A percentile compares a stretch with the other conserved stretches of the same genome.
phyloP scores from a whole-genome alignment of 2,797 vertebrate genomes.

The Emydoidea blandingii region DNA sequence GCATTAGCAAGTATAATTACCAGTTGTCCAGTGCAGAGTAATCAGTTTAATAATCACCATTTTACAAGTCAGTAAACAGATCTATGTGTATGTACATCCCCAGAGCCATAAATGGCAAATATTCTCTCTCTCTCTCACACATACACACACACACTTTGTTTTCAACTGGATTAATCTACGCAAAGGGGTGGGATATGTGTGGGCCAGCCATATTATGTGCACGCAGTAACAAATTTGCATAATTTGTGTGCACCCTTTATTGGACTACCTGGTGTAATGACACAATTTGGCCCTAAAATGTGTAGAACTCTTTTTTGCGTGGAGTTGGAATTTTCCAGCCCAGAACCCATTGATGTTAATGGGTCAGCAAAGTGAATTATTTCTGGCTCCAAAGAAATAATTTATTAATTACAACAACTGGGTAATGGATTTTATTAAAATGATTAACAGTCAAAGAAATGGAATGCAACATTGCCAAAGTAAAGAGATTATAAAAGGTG shows the following conservation, averaged over 20 bases:
- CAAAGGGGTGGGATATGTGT: not conserved
- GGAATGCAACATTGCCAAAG: not conserved
- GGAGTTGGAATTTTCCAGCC: not conserved
- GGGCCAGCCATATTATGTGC: not conserved
- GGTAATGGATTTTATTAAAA: not conserved
- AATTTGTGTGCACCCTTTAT: not conserved
- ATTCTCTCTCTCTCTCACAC: not conserved
- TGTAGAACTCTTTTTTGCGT: not conserved
- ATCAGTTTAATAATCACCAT: not conserved
- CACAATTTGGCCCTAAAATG: not conserved
- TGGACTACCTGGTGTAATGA: not conserved
- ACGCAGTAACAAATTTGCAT: not conserved
- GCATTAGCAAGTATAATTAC: not conserved
- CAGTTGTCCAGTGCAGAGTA: not conserved
- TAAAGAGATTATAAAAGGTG: not conserved
- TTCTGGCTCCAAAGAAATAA: not conserved
- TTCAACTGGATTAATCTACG: not conserved
- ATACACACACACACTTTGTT: not conserved
- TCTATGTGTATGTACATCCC: not conserved
- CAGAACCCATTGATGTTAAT: not conserved
- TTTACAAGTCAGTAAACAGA: not conserved
- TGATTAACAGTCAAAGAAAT: not conserved
- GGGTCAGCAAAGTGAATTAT: not conserved
- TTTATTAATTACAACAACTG: not conserved
- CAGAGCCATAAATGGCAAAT: not conserved